Evolutionary conservation across 1,140 invertebrate genomes (phyloP).

Genomic region (Hylaeus volcanicus): DNA sequence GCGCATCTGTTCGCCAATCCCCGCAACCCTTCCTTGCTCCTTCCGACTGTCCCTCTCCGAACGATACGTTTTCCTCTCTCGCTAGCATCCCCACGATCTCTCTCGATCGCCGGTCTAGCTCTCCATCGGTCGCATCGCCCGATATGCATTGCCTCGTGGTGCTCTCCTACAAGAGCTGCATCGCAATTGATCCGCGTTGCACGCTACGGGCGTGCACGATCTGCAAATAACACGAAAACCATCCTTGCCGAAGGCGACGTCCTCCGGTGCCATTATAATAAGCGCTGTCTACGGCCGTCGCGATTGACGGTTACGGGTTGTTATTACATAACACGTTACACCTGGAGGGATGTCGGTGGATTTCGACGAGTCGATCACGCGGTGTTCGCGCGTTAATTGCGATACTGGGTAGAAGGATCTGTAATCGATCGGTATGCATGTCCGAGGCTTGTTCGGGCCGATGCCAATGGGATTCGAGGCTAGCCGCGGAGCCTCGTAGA

Average conservation of each 20-base stretch:
- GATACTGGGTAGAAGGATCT: not conserved
- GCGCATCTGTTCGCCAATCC: constrained; percentile 77
- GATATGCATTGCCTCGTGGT: constrained; percentile 42
- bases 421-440: not conserved
- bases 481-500: not conserved
- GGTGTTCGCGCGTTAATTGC: constrained; percentile 29
- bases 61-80: constrained; percentile 1
- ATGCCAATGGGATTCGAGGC: not conserved
- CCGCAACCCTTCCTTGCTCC: not conserved
- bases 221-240: constrained; percentile 75
- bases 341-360: constrained; percentile 3
- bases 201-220: constrained; percentile 65
- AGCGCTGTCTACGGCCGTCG: constrained; percentile 43
- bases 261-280: constrained; percentile 31
- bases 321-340: constrained; percentile 26
- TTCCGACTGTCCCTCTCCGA: constrained; percentile 18
- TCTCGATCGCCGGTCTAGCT: constrained; percentile 1
- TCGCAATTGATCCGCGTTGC: constrained; percentile 73
- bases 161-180: constrained; percentile 71
- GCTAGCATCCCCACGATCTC: not conserved
- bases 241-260: constrained; percentile 40
- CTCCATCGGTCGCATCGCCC: constrained; percentile 28
- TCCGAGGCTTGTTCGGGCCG: not conserved
- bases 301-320: constrained; percentile 27
- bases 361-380: constrained; percentile 36